Base-by-base conservation (phyloP, 2,797 vertebrate genomes). In the Macrochelys suwanniensis region DNA sequence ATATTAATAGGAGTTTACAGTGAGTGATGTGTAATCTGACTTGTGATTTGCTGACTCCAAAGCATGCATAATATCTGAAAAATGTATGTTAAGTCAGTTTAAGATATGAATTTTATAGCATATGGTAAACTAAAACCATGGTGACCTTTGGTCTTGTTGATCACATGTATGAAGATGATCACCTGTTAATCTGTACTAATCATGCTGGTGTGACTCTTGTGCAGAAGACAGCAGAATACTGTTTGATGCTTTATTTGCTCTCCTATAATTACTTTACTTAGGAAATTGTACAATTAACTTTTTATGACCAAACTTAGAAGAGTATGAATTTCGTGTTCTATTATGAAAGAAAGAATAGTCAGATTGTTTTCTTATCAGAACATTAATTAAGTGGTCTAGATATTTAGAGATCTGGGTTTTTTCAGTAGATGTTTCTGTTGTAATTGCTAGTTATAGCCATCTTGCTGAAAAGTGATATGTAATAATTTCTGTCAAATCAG, bases 141-240 rank as follows among this genome's bases (percentile, higher is more conserved):
- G 94, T 99, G 98, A 99, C 98, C 98, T 99, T 99, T 98, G 98
- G 98, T 98, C 96, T 96, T 97, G 95, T 96, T 97, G 97, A 96
- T 98, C 98, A 95, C 96, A 98, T 98, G 98, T 96, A 97, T 96
- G 95, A 98, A 98, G 97, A 98, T 97, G 98, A 98, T 98, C 97
- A 94, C 98, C 97, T 97, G 96, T 96, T 98, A 98, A 98, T 98
- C 98, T 98, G 94, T 89, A 91, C 96, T 98, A 98, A 98, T 98
- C 98, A 95, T 97, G 96, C 96, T 96, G 95, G 98, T 97, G 96
- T 97, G 96, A 91, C 97, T 95, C 96, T 96, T 95, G 97, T 92
- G 96, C 87, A 91, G 80, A 95, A 97, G 95, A 89, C 83, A 97
- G 95, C 95, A 93, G 74, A 94, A 96, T 88, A 89, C 92, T 90